These are phyloP conservation scores for Netelia fuscicornis DNA, from an alignment of 2,888 invertebrate species.

Conservation along the genomic window DNA sequence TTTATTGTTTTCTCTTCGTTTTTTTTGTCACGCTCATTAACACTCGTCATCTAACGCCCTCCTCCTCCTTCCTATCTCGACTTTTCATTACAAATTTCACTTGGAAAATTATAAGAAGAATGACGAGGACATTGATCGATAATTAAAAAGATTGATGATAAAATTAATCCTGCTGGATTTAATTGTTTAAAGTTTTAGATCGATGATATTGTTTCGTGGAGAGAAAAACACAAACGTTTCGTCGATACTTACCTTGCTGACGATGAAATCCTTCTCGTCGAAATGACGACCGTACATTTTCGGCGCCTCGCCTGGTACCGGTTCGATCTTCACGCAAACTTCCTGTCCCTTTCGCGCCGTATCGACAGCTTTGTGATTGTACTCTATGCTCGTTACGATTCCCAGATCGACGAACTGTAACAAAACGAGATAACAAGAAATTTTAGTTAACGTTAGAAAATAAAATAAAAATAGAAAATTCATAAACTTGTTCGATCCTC, in stretches of 20 bases:
- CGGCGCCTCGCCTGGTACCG: constrained; percentile 98
- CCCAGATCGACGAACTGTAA: constrained; percentile 97
- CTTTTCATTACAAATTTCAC: not conserved
- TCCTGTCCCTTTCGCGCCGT: constrained; percentile 98
- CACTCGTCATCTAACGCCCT: constrained; percentile 4
- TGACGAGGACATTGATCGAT: not conserved
- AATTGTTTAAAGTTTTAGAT: too few species aligned
- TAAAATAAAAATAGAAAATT: not conserved
- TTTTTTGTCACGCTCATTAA: not conserved
- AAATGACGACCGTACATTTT: constrained; percentile 99
- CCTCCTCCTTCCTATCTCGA: constrained; percentile 21
- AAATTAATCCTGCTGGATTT: not conserved
- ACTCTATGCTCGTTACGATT: constrained; percentile 96
- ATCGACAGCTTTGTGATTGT: constrained; percentile 97
- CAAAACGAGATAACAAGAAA: constrained; percentile 1
- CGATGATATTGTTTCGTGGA: not conserved
- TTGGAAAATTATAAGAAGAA: not conserved
- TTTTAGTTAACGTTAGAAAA: not conserved
- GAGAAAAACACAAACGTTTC: not conserved
- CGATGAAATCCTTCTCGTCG: constrained; percentile 96
- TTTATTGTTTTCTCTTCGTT: constrained; percentile 22
- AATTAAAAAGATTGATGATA: not conserved
- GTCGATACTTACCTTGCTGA: constrained; percentile 92
- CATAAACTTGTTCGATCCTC: not conserved
- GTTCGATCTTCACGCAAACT: constrained; percentile 98